Conservation (phyloP, 1,140 invertebrate species). For the Anadara kagoshimensis region DNA sequence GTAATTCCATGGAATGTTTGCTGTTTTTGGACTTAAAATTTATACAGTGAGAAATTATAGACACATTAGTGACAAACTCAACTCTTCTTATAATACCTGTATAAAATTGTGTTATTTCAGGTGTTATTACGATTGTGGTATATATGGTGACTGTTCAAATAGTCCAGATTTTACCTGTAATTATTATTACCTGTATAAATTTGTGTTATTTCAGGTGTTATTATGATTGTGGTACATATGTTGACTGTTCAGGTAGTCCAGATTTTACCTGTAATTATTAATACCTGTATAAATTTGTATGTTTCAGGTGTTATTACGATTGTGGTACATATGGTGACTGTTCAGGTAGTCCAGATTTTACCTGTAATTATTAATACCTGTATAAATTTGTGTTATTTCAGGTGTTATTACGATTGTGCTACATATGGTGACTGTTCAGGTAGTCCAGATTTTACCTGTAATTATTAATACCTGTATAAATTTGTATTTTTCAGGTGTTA, state of each 20-base stretch:
- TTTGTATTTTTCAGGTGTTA: conserved; percentile 77
- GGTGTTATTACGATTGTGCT: too few species aligned
- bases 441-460: background rate
- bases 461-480: background rate
- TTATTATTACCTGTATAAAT: conserved; percentile 27
- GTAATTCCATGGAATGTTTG: too few species aligned
- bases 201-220: conserved; percentile 82
- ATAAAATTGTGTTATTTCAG: too few species aligned
- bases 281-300: conserved; percentile 50
- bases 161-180: background rate
- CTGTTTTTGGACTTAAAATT: background rate
- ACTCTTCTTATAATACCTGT: too few species aligned
- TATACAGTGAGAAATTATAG: too few species aligned
- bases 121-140: too few species aligned
- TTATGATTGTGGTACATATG: too few species aligned
- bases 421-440: too few species aligned
- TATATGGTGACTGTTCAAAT: too few species aligned
- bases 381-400: too few species aligned
- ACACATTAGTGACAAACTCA: background rate
- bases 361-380: conserved; percentile 8
- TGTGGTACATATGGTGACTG: conserved; percentile 80
- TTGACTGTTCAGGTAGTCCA: too few species aligned
- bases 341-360: conserved; percentile 77
- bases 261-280: background rate
- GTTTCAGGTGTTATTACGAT: conserved; percentile 8